These are phyloP conservation scores for Solenopsis fugax DNA, from an alignment of 1,140 invertebrate genomes.

Conservation along the genomic window DNA sequence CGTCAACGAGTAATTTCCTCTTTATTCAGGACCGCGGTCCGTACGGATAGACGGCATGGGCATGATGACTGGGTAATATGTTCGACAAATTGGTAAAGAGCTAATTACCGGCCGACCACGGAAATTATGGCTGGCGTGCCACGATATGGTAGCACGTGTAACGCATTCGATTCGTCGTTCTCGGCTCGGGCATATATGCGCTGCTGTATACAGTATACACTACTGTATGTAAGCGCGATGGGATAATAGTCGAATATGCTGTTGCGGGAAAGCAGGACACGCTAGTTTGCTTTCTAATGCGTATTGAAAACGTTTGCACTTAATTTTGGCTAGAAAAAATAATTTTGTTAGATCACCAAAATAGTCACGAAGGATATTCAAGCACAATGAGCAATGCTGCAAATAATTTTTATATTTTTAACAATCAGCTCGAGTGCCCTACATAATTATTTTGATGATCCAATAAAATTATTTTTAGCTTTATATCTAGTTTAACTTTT, in stretches of 20 bases:
- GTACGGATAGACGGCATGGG: slow-evolving; percentile 60
- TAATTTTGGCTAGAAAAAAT: not conserved
- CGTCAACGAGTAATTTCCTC: slow-evolving; percentile 79
- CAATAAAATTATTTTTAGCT: too few relatives aligned
- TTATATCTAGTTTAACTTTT: too few relatives aligned
- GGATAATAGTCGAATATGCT: slow-evolving; percentile 51
- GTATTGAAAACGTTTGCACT: not conserved
- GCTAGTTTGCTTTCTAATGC: not conserved
- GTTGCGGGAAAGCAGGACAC: not conserved
- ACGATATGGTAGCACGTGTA: slow-evolving; percentile 43
- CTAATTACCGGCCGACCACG: slow-evolving; percentile 72
- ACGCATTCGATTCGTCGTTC: slow-evolving; percentile 55
- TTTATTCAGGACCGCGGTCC: slow-evolving; percentile 70
- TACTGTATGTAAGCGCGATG: slow-evolving; percentile 33
- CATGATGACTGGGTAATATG: slow-evolving; percentile 74
- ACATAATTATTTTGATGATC: too few relatives aligned
- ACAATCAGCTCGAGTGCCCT: too few relatives aligned
- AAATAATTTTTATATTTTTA: too few relatives aligned
- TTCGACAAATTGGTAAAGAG: slow-evolving; percentile 79
- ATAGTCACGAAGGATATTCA: too few relatives aligned
- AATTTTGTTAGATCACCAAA: too few relatives aligned
- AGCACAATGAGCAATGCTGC: too few relatives aligned
- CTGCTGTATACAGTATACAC: slow-evolving; percentile 16
- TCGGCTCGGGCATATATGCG: slow-evolving; percentile 15
- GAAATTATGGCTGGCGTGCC: slow-evolving; percentile 66